Conservation (phyloP, 2,888 invertebrate species). For the Eumerus sabulonum region DNA sequence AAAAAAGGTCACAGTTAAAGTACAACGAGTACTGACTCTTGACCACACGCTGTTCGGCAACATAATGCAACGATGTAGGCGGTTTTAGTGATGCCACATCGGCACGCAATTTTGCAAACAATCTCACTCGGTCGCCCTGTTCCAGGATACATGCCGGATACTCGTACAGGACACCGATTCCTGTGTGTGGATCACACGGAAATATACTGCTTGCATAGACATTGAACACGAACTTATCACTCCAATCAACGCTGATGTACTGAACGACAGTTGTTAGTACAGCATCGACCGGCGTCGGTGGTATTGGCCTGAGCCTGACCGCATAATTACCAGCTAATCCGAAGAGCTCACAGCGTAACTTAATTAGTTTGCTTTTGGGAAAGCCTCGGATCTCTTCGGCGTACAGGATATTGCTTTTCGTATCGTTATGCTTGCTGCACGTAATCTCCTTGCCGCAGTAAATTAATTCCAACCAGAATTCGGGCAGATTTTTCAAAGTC, state of each 20-base stretch:
- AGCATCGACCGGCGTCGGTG: constrained; percentile 82
- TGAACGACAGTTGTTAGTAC: constrained; percentile 74
- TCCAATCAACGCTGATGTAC: constrained; percentile 85
- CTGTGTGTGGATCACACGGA: constrained; percentile 87
- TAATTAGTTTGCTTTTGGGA: constrained; percentile 85
- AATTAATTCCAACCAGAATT: constrained; percentile 88
- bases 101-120: constrained; percentile 86
- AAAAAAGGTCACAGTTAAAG: constrained; percentile 91
- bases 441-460: constrained; percentile 88
- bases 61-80: constrained; percentile 83
- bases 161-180: constrained; percentile 89
- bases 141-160: constrained; percentile 91
- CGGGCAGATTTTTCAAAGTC: constrained; percentile 80
- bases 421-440: constrained; percentile 82
- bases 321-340: constrained; percentile 91
- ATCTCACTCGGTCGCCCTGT: constrained; percentile 87
- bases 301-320: constrained; percentile 85
- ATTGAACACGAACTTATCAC: constrained; percentile 90
- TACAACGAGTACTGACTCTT: constrained; percentile 87
- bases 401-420: constrained; percentile 84
- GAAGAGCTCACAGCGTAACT: constrained; percentile 88
- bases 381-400: constrained; percentile 88
- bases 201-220: constrained; percentile 91
- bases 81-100: constrained; percentile 85
- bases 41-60: constrained; percentile 83